Percentiles rank a stretch among this genome's conserved stretches.
Conservation (phyloP, 2,113 vertebrate genomes). For the Cottus gobio region DNA sequence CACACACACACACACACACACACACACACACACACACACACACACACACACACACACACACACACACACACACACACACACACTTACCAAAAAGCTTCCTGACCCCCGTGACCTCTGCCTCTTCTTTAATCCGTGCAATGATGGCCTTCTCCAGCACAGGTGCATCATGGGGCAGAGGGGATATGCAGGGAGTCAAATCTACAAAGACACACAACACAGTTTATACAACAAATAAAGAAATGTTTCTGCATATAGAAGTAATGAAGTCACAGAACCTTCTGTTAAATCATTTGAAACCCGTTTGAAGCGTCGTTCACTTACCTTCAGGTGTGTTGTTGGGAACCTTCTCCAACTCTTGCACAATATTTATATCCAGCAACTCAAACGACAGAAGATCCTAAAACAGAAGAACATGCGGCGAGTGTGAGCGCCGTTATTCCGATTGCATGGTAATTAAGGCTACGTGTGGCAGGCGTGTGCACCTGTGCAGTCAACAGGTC, state of each 20-base stretch:
- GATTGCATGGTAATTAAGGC: not conserved
- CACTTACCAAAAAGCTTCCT: slow-evolving; percentile 88
- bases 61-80: too few relatives aligned
- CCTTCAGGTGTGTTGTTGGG: slow-evolving; percentile 95
- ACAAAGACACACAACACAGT: slow-evolving; percentile 30
- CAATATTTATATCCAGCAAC: slow-evolving; percentile 96
- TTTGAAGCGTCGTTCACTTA: slow-evolving; percentile 72
- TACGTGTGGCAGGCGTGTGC: not conserved
- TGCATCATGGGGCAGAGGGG: slow-evolving; percentile 89
- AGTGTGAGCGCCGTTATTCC: not conserved
- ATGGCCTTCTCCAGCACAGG: slow-evolving; percentile 86
- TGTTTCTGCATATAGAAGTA: not conserved
- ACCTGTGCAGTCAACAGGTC: slow-evolving; percentile 98
- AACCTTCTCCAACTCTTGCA: slow-evolving; percentile 95
- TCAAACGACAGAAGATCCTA: slow-evolving; percentile 96
- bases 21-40: too few relatives aligned
- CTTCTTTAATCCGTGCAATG: slow-evolving; percentile 84
- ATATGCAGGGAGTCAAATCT: slow-evolving; percentile 96
- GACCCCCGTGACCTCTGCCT: slow-evolving; percentile 82
- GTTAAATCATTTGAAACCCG: not conserved
- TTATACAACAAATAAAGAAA: not conserved
- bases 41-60: too few relatives aligned
- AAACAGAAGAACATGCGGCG: not conserved
- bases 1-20: too few relatives aligned
- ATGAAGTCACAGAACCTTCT: not conserved